Conservation (phyloP, 2,797 vertebrate genomes). For the Alcedo quadribrachys region DNA sequence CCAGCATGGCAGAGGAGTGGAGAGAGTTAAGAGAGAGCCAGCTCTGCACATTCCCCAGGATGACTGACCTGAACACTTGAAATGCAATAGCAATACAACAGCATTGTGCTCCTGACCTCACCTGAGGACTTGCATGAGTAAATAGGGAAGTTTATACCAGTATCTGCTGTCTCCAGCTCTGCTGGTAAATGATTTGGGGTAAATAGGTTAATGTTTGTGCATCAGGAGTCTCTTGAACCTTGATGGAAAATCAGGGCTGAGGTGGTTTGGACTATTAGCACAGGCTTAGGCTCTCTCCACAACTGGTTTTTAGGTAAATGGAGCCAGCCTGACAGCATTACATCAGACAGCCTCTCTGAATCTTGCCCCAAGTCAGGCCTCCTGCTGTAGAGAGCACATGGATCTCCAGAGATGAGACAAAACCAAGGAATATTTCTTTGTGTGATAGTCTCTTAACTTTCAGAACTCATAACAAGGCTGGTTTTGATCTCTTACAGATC, state of each 20-base stretch:
- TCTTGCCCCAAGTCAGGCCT: neutral
- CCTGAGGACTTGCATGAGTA: neutral
- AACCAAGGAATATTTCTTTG: neutral
- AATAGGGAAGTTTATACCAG: neutral
- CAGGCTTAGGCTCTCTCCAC: neutral
- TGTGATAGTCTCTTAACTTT: neutral
- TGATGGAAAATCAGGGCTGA: neutral
- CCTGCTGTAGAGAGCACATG: neutral
- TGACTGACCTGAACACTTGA: neutral
- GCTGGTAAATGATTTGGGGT: neutral
- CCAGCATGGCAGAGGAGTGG: neutral
- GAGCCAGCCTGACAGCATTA: neutral
- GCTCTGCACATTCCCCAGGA: accelerated
- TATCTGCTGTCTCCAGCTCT: neutral
- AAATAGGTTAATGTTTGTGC: neutral
- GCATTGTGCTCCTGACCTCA: neutral
- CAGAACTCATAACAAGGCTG: neutral
- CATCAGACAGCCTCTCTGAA: neutral
- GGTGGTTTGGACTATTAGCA: neutral
- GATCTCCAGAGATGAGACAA: neutral
- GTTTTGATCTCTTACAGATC: neutral
- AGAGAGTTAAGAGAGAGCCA: neutral
- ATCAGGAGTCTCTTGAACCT: neutral
- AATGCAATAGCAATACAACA: neutral
- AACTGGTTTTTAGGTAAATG: neutral